These are phyloP conservation scores for Pangasius macronema DNA, from an alignment of 2,797 vertebrate genomes.

Conservation along the genomic window DNA sequence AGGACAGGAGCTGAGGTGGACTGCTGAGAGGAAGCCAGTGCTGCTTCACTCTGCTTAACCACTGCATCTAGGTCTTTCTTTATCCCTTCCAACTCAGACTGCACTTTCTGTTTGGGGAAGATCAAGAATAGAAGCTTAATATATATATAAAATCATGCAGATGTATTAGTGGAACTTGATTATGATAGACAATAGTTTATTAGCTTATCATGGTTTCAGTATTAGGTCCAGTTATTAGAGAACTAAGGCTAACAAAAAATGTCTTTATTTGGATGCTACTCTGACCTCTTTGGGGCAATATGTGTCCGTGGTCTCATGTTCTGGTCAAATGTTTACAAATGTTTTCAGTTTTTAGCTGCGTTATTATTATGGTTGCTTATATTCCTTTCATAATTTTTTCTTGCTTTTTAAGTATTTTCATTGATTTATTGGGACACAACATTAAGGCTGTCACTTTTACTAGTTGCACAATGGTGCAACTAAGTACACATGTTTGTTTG, in stretches of 20 bases:
- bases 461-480: too few relatives aligned
- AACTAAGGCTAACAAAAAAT: background rate
- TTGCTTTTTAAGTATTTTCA: background rate
- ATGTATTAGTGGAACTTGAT: too few relatives aligned
- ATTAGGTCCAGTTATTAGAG: background rate
- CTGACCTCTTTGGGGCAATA: background rate
- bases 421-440: background rate
- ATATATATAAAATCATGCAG: background rate
- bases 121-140: background rate
- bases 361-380: background rate
- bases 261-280: background rate
- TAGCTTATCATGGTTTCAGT: background rate
- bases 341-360: background rate
- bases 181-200: background rate
- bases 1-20: slow-evolving; percentile 75
- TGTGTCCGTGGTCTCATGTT: background rate
- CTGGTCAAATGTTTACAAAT: background rate
- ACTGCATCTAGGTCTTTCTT: slow-evolving; percentile 81
- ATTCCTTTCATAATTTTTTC: background rate
- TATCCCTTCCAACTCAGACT: slow-evolving; percentile 88
- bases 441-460: background rate
- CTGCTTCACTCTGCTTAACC: slow-evolving; percentile 77
- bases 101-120: slow-evolving; percentile 77
- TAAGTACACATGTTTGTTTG: background rate
- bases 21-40: slow-evolving; percentile 80